Percentiles rank a stretch among this genome's conserved stretches.
Evolutionary conservation across 2,113 vertebrate genomes (phyloP).

Genomic region (Oenanthe oenanthe): DNA sequence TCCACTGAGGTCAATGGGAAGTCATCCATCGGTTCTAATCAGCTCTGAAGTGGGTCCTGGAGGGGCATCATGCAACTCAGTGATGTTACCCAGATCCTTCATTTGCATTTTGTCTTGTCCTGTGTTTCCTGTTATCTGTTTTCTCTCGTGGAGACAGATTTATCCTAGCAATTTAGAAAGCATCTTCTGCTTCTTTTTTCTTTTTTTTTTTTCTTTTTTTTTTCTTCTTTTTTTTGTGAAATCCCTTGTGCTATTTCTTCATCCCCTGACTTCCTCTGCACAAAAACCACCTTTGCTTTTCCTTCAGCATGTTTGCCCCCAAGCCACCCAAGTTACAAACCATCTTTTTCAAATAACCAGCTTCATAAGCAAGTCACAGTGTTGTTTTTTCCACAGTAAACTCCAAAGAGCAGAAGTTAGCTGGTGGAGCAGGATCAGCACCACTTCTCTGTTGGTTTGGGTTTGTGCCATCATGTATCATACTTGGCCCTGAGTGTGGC

Average conservation of each 20-base stretch:
- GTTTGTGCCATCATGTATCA: background rate
- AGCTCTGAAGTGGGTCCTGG: background rate
- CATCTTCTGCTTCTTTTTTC: background rate
- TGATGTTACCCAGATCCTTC: slow-evolving; percentile 43
- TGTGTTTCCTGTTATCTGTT: slow-evolving; percentile 53
- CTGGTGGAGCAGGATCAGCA: background rate
- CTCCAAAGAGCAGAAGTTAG: background rate
- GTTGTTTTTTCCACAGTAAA: slow-evolving; percentile 53
- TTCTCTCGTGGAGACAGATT: slow-evolving; percentile 27
- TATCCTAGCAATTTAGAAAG: slow-evolving; percentile 40
- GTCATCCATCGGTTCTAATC: background rate
- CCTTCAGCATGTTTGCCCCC: background rate
- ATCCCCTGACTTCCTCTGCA: background rate
- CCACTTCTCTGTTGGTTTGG: slow-evolving; percentile 31
- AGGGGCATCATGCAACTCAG: background rate
- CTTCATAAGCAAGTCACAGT: slow-evolving; percentile 1
- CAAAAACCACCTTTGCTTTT: slow-evolving; percentile 46
- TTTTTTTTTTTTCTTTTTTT: background rate
- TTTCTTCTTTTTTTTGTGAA: background rate
- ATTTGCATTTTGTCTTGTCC: slow-evolving; percentile 54
- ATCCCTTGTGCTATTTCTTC: slow-evolving; percentile 22
- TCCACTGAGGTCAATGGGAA: background rate
- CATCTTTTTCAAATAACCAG: slow-evolving; percentile 11
- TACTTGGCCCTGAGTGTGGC: background rate
- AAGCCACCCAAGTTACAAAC: slow-evolving; percentile 54